phyloP scores from a whole-genome alignment of 2,888 invertebrate species.

The Archaeoteleia sp. region DNA sequence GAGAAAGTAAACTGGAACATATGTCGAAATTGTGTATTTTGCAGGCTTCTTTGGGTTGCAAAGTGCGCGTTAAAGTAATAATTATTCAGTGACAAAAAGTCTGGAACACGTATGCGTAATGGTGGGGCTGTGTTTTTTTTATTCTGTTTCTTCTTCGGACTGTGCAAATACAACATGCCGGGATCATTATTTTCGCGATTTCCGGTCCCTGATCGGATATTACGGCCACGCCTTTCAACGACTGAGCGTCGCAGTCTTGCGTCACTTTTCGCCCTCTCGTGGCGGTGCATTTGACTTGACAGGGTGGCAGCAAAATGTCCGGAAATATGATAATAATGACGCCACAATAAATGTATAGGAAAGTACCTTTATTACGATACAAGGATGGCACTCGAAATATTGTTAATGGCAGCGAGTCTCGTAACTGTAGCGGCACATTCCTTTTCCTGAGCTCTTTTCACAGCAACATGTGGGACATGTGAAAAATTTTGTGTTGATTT shows the following conservation, averaged over 20 bases:
- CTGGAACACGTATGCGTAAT: conserved; percentile 26
- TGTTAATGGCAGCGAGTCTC: conserved; percentile 2
- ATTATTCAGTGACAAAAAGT: conserved; percentile 48
- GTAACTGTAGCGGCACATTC: conserved; percentile 1
- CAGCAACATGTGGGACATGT: too few species aligned
- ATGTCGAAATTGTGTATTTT: conserved; percentile 31
- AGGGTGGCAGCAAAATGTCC: conserved; percentile 11
- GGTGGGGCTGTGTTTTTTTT: conserved; percentile 8
- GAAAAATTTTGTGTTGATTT: too few species aligned
- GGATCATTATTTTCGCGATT: conserved; percentile 49
- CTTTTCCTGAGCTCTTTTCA: not conserved
- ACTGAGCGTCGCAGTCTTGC: conserved; percentile 25
- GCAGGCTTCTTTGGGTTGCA: conserved; percentile 19
- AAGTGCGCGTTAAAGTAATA: conserved; percentile 14
- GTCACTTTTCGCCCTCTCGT: conserved; percentile 30
- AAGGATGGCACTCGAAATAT: conserved; percentile 24
- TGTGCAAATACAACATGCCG: conserved; percentile 46
- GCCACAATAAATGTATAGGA: conserved; percentile 21
- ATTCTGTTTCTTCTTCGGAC: conserved; percentile 12
- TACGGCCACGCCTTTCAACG: conserved; percentile 42
- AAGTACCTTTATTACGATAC: conserved; percentile 26
- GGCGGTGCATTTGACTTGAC: not conserved
- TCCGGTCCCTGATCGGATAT: conserved; percentile 44
- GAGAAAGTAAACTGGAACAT: conserved; percentile 29
- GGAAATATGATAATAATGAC: conserved; percentile 42